Evolutionary conservation across 2,888 invertebrate genomes (phyloP).

Genomic region (Melanophora roralis): DNA sequence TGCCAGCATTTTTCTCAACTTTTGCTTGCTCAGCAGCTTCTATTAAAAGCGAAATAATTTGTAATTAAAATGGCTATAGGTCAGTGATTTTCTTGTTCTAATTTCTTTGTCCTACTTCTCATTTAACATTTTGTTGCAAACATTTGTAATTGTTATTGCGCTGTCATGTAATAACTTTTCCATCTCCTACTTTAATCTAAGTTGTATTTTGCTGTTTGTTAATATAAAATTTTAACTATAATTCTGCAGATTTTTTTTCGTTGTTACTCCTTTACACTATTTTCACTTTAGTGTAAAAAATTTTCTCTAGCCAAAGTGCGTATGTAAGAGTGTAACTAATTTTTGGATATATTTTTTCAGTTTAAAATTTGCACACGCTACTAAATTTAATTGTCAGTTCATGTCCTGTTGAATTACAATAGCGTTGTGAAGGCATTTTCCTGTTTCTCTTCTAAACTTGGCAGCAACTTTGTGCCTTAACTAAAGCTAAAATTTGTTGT

Average conservation of each 20-base stretch:
- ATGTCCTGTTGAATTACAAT: slow-evolving; percentile 75
- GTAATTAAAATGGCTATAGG: no score
- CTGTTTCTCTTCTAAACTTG: not conserved
- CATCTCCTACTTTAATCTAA: not conserved
- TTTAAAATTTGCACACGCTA: slow-evolving; percentile 76
- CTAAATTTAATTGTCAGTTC: slow-evolving; percentile 77
- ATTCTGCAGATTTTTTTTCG: not conserved
- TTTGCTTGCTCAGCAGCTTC: no score
- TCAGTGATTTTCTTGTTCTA: not conserved
- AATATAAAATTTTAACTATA: slow-evolving; percentile 2
- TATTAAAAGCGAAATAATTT: no score
- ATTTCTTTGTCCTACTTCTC: not conserved
- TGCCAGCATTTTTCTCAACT: no score
- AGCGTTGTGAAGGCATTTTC: slow-evolving; percentile 61
- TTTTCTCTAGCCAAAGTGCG: slow-evolving; percentile 31
- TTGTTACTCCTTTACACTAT: slow-evolving; percentile 13
- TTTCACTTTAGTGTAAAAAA: slow-evolving; percentile 16
- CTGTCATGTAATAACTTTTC: not conserved
- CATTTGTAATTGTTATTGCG: not conserved
- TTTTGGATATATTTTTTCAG: slow-evolving; percentile 54
- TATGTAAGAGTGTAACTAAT: slow-evolving; percentile 28
- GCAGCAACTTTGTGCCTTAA: not conserved
- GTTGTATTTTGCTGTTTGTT: not conserved
- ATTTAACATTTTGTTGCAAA: not conserved
- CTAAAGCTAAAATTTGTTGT: slow-evolving; percentile 12